Evolutionary conservation across 1,140 invertebrate genomes (phyloP), one percentile per base, ranked within the genome.

Genomic region (Riptortus pedestris): DNA sequence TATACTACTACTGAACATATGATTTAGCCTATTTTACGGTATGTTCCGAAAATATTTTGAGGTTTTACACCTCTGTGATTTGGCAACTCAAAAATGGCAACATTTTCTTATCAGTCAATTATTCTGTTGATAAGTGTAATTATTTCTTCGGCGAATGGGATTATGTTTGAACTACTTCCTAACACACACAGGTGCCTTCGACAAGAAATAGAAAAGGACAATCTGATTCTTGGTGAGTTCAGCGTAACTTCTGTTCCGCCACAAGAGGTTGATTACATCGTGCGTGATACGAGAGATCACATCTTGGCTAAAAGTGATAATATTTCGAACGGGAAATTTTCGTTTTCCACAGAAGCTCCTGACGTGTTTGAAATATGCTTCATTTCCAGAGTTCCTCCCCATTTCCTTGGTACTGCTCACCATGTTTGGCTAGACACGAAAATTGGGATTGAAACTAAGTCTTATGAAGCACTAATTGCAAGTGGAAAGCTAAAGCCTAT

Each of bases 321-420:
- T 73, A 85, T 94, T 66, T 81, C 78, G 1, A 91, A 93, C 78
- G 95, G 93, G 67, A 98, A 96, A 74, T 98, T 99, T 76, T 90
- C 93, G 48, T 98, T 98, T 78, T 92, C 91, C 47, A 96, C 94
- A 12, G 96, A 99, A 76, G 90, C 88, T 65, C 94, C 93, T 80
- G 96, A 99, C 75, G 89, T 88, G 60, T 98, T 93, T 79, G 96
- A 99, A 81, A 90, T 98, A 63, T 99, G 97, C 75, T 96, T 99
- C 73, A 83, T 85, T 67, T 93, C 91, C 2, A 85, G 87, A 78
- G 84, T 92, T 60, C 85, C 85, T 67, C 80, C 79, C 75, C 91
- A 89, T 77, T 81, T 84, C 72, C 80, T 85, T 71, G 90, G 88
- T 66, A 76, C 85, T 31, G 78, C 82, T 51, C 91, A 96, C 74